phyloP scores from a whole-genome alignment of 53 echinoderm and acorn worm species.

The Hippasteria phrygiana region DNA sequence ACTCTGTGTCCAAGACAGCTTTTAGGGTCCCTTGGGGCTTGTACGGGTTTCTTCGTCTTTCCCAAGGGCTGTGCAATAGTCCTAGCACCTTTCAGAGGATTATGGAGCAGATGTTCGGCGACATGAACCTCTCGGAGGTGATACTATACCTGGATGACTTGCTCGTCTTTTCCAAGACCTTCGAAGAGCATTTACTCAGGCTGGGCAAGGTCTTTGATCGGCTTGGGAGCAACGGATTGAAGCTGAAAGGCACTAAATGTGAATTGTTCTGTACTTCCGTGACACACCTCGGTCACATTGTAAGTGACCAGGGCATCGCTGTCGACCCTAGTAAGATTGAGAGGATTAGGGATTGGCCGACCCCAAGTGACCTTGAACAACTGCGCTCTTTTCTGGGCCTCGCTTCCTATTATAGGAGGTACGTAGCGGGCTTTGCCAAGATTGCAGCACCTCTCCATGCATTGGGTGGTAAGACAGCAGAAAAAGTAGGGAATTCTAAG shows the following conservation, averaged over 20 bases:
- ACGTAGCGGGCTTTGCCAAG: neutral
- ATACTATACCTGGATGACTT: conserved; percentile 30
- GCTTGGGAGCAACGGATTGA: conserved; percentile 5
- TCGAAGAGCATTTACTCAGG: conserved; percentile 14
- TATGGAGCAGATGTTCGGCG: conserved; percentile 21
- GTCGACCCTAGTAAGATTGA: neutral
- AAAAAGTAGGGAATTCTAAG: neutral
- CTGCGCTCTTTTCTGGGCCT: conserved; percentile 2
- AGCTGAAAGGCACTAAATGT: too few species aligned
- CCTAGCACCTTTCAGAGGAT: too few species aligned
- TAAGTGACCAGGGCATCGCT: conserved; percentile 6
- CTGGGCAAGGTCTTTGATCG: conserved; percentile 10
- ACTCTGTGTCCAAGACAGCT: too few species aligned
- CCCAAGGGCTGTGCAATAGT: too few species aligned
- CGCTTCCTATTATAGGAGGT: conserved; percentile 1
- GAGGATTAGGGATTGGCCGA: conserved; percentile 6
- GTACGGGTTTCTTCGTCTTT: conserved; percentile 25
- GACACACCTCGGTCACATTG: neutral
- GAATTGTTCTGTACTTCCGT: neutral
- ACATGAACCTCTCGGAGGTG: conserved; percentile 19
- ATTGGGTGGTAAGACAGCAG: neutral
- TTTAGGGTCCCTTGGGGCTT: conserved; percentile 39
- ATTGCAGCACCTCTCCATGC: conserved; percentile 20
- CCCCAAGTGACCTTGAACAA: neutral
- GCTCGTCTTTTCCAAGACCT: conserved; percentile 12